phyloP scores from a whole-genome alignment of 2,797 vertebrate genomes.

The Notolepis coatsorum region DNA sequence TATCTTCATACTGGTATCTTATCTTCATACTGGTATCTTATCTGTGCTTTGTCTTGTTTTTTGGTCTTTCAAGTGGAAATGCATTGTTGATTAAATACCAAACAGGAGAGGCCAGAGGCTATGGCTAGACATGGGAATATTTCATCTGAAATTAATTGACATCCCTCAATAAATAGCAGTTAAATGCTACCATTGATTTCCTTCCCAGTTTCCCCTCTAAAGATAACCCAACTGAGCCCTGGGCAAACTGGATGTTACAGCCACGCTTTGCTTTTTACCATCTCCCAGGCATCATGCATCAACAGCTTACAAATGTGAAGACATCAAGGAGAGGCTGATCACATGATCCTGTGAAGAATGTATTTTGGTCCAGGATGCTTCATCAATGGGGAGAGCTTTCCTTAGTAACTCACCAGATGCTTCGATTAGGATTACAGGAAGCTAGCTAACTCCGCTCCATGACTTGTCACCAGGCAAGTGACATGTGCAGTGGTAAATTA shows the following conservation, averaged over 20 bases:
- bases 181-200: slow-evolving; percentile 1
- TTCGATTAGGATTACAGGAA: slow-evolving; percentile 5
- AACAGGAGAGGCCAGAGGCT: neutral
- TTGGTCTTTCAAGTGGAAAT: neutral
- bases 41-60: neutral
- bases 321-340: neutral
- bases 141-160: slow-evolving; percentile 1
- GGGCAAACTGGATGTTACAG: neutral
- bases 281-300: neutral
- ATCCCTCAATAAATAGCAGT: neutral
- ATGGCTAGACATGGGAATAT: neutral
- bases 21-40: neutral
- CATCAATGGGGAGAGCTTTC: neutral
- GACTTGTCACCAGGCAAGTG: slow-evolving; percentile 3
- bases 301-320: neutral
- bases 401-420: neutral
- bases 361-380: too few species aligned
- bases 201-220: neutral
- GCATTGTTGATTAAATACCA: neutral
- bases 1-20: neutral
- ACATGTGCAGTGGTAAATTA: slow-evolving; percentile 24
- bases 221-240: neutral
- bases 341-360: neutral
- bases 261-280: neutral
- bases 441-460: neutral